phyloP scores from a whole-genome alignment of 2,888 invertebrate genomes.

The Myopa testacea region DNA sequence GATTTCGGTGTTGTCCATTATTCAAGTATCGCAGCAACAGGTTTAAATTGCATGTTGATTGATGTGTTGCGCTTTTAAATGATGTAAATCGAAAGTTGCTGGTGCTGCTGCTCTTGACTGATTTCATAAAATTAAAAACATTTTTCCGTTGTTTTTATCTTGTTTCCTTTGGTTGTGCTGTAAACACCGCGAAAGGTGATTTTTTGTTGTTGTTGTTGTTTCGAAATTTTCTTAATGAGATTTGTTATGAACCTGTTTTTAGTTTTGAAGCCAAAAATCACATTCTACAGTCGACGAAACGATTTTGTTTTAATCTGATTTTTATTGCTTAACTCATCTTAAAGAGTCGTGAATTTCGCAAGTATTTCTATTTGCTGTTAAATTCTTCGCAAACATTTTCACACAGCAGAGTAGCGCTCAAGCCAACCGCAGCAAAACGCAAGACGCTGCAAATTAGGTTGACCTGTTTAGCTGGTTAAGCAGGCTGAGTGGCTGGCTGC shows the following conservation, averaged over 20 bases:
- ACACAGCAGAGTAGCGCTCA: background rate
- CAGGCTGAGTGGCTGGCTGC: background rate
- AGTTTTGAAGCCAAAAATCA: too few species aligned
- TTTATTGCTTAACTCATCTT: slow-evolving; percentile 1
- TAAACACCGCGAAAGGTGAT: background rate
- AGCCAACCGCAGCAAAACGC: background rate
- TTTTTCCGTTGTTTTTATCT: background rate
- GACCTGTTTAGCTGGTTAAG: slow-evolving; percentile 27
- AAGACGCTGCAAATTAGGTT: slow-evolving; percentile 12
- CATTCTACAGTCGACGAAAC: too few species aligned
- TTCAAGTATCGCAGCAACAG: background rate
- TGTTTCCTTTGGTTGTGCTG: background rate
- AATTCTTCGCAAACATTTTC: background rate
- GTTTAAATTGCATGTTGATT: slow-evolving; percentile 25
- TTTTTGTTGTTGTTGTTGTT: background rate
- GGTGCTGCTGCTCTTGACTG: background rate
- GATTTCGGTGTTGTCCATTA: background rate
- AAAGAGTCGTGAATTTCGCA: background rate
- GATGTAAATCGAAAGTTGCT: slow-evolving; percentile 22
- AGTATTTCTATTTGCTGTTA: background rate
- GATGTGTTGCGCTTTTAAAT: slow-evolving; percentile 20
- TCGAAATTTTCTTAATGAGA: slow-evolving; percentile 1
- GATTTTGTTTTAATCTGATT: background rate
- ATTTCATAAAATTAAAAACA: background rate
- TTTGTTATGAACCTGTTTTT: too few species aligned